Evolutionary conservation across 2,113 vertebrate species (phyloP), one percentile per base, ranked within the genome.

Genomic region (Trogon melanurus): DNA sequence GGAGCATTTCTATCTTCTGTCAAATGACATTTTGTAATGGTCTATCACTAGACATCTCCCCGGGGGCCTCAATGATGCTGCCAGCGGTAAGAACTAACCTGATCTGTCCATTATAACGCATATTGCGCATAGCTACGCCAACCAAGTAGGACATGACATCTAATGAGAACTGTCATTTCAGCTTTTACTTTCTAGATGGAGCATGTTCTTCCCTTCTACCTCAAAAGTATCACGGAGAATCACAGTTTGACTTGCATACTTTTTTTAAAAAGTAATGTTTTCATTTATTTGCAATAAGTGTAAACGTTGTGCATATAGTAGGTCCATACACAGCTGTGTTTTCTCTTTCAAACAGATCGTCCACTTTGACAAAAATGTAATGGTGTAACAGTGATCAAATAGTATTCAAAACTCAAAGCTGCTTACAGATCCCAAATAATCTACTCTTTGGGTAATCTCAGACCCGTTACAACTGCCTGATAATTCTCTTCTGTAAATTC

Each of bases 111-210:
- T 81, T 87, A 8, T 11, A 67, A 27, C 7, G 30, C 7, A 12
- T 18, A 54, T 71, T 54, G 41, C 16, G n/a, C 11, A 7, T 27
- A 62, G 14, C 65, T 79, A 11, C 51, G 36, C 20, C 36, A 85
- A 1, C 7, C 14, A 6, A 1, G 23, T 8, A 48, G 1, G 0
- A 48, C 23, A 26, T 2, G 18, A 47, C 44, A 71, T 25, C 57
- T 69, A n/a, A 48, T 51, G 32, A 75, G 29, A 5, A 18, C 29
- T 53, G 13, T 15, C 47, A 72, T 34, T 60, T 79, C 57, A 60
- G 14, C 7, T 88, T 82, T 71, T 47, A 27, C 27, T 56, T 82
- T 85, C 45, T 65, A 70, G 64, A 51, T 14, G 16, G 13, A 79
- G 20, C 7, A 47, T 2, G 4, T 48, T 76, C 5, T 22, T 75